These are phyloP conservation scores for Helicolenus hilgendorfi DNA, from an alignment of 2,797 vertebrate genomes.

Conservation along the genomic window DNA sequence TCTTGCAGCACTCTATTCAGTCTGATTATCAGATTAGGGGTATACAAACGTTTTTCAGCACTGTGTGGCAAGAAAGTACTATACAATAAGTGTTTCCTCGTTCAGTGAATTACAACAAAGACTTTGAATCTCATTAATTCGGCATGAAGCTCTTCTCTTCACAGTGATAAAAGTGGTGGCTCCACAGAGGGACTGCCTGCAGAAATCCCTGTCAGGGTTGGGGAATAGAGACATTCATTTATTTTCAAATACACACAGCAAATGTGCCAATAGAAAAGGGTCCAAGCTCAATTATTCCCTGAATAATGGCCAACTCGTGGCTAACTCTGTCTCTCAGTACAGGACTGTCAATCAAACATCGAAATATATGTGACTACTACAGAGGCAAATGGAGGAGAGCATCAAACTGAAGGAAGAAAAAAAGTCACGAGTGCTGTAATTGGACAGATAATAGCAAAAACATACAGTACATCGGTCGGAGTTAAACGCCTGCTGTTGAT, in stretches of 20 bases:
- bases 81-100: background rate
- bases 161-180: background rate
- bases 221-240: background rate
- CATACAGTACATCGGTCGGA: background rate
- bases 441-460: background rate
- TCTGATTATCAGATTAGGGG: background rate
- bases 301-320: slow-evolving; percentile 9
- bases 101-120: background rate
- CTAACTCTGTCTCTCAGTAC: background rate
- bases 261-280: background rate
- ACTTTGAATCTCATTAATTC: background rate
- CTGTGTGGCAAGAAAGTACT: background rate
- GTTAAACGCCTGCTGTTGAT: background rate
- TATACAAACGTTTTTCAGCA: background rate
- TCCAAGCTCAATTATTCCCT: slow-evolving; percentile 20
- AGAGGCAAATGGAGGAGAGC: background rate
- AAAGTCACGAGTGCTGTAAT: background rate
- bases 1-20: background rate
- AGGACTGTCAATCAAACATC: background rate
- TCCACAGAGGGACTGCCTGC: background rate
- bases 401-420: background rate
- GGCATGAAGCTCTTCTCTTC: background rate
- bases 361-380: background rate
- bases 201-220: background rate
- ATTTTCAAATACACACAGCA: background rate